These are phyloP conservation scores for Proteles cristata DNA, from an alignment of 2,113 vertebrate species.

Conservation along the genomic window DNA sequence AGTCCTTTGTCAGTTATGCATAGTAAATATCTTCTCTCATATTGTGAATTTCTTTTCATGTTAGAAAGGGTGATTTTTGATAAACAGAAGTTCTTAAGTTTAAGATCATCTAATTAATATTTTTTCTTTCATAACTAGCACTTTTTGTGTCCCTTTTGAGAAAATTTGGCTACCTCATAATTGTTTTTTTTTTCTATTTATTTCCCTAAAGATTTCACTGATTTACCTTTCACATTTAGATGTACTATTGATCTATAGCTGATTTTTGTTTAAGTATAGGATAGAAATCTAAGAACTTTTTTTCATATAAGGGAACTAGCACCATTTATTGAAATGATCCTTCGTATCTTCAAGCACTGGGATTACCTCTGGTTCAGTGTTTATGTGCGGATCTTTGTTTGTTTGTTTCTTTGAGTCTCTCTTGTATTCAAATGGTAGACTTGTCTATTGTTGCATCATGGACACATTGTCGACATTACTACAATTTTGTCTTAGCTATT, in stretches of 20 bases:
- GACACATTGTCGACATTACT: background rate
- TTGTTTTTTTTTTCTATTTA: background rate
- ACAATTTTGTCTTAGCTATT: background rate
- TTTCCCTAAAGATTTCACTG: background rate
- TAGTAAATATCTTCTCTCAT: background rate
- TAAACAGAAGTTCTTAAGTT: background rate
- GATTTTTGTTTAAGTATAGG: background rate
- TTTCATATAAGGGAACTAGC: background rate
- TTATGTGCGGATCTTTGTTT: background rate
- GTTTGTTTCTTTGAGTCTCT: background rate
- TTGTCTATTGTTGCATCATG: background rate
- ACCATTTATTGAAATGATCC: background rate
- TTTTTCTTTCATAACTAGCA: background rate
- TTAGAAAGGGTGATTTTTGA: background rate
- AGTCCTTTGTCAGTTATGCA: background rate
- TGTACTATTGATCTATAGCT: background rate
- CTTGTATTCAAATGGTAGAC: background rate
- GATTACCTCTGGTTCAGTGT: background rate
- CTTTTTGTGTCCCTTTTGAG: background rate
- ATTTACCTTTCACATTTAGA: background rate
- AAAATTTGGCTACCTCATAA: background rate
- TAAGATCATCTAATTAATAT: background rate
- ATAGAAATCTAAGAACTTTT: background rate
- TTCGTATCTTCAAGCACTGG: background rate
- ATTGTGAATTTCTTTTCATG: background rate